Evolutionary conservation across 2,888 invertebrate genomes (phyloP).

Genomic region (Papilio gigon): DNA sequence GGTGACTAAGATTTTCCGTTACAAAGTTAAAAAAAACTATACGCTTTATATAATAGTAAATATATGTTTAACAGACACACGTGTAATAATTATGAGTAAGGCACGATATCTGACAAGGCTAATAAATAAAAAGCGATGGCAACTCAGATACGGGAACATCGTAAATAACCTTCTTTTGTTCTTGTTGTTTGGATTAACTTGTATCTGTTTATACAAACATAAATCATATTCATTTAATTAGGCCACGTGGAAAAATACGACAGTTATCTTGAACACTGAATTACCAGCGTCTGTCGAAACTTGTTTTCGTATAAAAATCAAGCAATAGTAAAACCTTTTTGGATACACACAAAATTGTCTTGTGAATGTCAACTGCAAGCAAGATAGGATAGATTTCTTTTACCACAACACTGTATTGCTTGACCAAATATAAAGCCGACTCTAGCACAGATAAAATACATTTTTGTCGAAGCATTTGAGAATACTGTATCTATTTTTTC

Average conservation of each 20-base stretch:
- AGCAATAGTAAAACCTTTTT: no score
- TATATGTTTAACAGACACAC: not conserved
- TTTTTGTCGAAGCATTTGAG: no score
- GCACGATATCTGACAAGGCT: slow-evolving; percentile 5
- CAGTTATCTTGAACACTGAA: not conserved
- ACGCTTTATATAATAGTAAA: no score
- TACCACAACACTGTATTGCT: no score
- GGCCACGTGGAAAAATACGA: slow-evolving; percentile 7
- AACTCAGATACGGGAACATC: slow-evolving; percentile 17
- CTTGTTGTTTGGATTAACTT: slow-evolving; percentile 23
- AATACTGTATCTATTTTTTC: no score
- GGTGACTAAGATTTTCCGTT: not conserved
- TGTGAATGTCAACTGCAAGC: no score
- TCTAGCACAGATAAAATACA: no score
- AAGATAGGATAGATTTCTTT: no score
- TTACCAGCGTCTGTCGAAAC: not conserved
- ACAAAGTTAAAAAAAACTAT: not conserved
- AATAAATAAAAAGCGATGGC: slow-evolving; percentile 26
- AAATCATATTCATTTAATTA: slow-evolving; percentile 13
- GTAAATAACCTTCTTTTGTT: slow-evolving; percentile 23
- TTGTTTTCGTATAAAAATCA: no score
- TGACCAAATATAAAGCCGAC: no score
- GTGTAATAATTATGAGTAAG: slow-evolving; percentile 16
- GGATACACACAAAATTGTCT: no score
- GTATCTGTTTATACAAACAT: slow-evolving; percentile 14